Base-by-base conservation (phyloP, 2,113 vertebrate genomes). In the Amphiprion percula region DNA sequence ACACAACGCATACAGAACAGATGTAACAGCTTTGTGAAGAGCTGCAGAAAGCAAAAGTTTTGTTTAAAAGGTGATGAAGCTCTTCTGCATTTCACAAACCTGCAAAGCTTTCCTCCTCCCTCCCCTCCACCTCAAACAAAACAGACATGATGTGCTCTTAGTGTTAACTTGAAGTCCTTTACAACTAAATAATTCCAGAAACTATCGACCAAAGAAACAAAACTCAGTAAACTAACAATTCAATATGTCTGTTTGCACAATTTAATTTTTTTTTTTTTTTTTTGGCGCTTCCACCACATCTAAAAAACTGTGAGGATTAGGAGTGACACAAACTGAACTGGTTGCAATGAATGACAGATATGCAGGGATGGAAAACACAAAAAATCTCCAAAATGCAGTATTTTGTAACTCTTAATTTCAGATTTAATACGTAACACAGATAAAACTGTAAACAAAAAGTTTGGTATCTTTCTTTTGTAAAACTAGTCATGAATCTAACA, bases 1-100 rank as follows among this genome's bases (percentile, higher is more conserved):
- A 66, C 67, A 53, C 23, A 65, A 67, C 60, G 63, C 21, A 52
- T 24, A 61, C 55, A 67, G 28, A 73, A 19, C 33, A 80, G 49
- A 26, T 12, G 49, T 47, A 54, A 55, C 15, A 16, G n/a, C 28
- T 74, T 61, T 54, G 16, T 24, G 44, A 63, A 73, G 12, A 26
- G 21, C 9, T 54, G 16, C 4, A 11, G 16, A 24, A 24, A 33
- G 28, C 26, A 2, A 17, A 1, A 33, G 41, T 44, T 14, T 70
- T 53, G 50, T 53, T 62, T 16, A 26, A 53, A 50, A 59, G 46
- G 52, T 56, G 47, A 65, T 30, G 26, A 23, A 15, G 23, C 64
- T 26, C 19, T 54, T 56, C 37, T 44, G 33, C 11, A 4, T 54
- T 58, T 61, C 21, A 37, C 9, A 37, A 37, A 37, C 16, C 23